Base-by-base conservation (phyloP, 2,797 vertebrate genomes). In the Melopsittacus undulatus region DNA sequence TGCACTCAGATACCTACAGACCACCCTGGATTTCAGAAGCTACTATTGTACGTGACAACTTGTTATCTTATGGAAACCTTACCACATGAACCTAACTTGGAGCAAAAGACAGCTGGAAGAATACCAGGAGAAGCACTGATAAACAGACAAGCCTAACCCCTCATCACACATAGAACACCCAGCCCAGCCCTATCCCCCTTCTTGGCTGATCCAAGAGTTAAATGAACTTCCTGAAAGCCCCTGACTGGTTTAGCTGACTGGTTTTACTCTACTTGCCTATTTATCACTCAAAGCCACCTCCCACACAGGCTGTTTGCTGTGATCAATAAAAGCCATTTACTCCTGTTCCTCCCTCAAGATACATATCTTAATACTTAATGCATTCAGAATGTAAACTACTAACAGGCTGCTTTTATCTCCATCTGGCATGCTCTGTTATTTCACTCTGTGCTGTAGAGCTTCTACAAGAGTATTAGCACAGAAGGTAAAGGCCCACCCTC, bases 261-360 rank as follows among this genome's bases (percentile, higher is more conserved):
- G 11, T 95, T 94, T 92, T 52, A 91, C 49, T 72, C 89, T 46
- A 42, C 34, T 48, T 51, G 43, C 56, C 83, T 79, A 63, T 48
- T 74, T 43, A 89, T 59, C 18, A 76, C 82, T 54, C 70, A 7
- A 45, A 89, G 72, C 69, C 67, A 87, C 63, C 57, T 86, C 87
- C 85, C 76, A 88, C 84, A 73, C 45, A 83, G 72, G 62, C 69
- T 88, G 76, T 61, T 89, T 88, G 85, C 79, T 95, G 69, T 7
- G 32, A 7, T 78, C 87, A 83, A 48, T 72, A 94, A 75, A 85
- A 94, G 70, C 89, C 84, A 82, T 72, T 92, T 92, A 94, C 16
- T 83, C 59, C 46, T 63, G 46, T 59, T 57, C 67, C 87, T 93
- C 83, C 83, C 62, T 81, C 85, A 75, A n/a, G 83, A 70, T 34